Base-by-base conservation (phyloP, 2,113 vertebrate species). In the Trichomycterus rosablanca region DNA sequence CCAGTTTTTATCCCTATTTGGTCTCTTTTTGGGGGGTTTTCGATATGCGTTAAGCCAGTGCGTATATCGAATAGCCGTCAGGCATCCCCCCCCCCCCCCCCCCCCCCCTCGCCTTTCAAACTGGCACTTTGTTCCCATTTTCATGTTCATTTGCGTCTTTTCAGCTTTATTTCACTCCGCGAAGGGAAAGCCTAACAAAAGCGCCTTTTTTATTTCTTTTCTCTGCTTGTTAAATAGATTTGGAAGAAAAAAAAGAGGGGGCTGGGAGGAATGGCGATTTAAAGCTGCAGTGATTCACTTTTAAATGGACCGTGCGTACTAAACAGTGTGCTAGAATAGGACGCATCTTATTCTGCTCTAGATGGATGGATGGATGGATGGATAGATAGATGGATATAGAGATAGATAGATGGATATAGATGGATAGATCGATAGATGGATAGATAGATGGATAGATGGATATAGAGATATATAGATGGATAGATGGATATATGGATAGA, bases 61-160 rank as follows among this genome's bases (percentile, higher is more conserved):
- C 74, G 76, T 79, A 81, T 85, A 84, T 82, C 82, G 76, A 86
- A 81, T 83, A 61, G 88, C 85, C 81, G 79, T 72, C 68, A 84
- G 87, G 86, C 78, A 83, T 84, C 18, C 28, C 44, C 22, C 32
- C 37, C 76, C 75, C 82, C 75, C 22, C 5, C 15, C 46, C 72
- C 76, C 83, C 76, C 81, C 74, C 37, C 1, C 20, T 20, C 72
- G 76, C 82, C 76, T 80, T 78, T 83, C 81, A 85, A 81, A 82
- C 79, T 83, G 74, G 77, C 81, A 92, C 89, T 92, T 93, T 92
- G 91, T 94, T 95, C 90, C 87, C 83, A 74, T 92, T 89, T 91
- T 83, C 75, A 70, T 88, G 83, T 87, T 86, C 85, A 76, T 86
- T 87, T 92, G 86, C 83, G 84, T 85, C 79, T 82, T 89, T 88